Conservation (phyloP, 2,888 invertebrate species). For the Mimachlamys varia region DNA sequence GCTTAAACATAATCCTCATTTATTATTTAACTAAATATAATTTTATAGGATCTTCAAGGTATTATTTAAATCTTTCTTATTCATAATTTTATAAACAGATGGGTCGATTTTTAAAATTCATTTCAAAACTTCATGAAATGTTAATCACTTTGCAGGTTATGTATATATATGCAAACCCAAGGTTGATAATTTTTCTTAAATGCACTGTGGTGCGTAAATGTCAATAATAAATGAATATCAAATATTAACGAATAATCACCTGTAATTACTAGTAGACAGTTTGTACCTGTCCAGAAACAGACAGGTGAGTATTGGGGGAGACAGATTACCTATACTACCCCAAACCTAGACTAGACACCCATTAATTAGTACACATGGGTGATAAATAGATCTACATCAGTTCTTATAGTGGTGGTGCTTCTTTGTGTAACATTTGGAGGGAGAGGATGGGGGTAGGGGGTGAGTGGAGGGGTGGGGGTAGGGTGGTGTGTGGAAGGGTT, state of each 20-base stretch:
- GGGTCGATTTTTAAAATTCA: background rate
- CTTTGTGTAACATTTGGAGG: too few relatives aligned
- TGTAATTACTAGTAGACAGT: background rate
- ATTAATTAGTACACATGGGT: background rate
- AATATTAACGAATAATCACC: slow-evolving; percentile 16
- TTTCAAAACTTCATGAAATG: background rate
- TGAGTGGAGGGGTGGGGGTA: background rate
- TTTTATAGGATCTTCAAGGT: background rate
- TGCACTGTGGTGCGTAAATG: background rate
- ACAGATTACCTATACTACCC: background rate
- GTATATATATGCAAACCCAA: background rate
- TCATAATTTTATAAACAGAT: background rate
- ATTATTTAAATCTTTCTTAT: background rate
- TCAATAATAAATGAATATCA: background rate
- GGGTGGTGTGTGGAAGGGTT: background rate
- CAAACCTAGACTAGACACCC: background rate
- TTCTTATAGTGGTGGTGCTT: too few relatives aligned
- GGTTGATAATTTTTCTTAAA: background rate
- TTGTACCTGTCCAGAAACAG: background rate
- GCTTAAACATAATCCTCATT: background rate
- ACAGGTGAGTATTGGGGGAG: background rate
- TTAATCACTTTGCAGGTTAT: background rate
- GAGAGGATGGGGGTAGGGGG: background rate
- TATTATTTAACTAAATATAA: background rate
- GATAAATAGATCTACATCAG: background rate